Conservation (phyloP, 1,140 invertebrate species). For the Trialeurodes vaporariorum region DNA sequence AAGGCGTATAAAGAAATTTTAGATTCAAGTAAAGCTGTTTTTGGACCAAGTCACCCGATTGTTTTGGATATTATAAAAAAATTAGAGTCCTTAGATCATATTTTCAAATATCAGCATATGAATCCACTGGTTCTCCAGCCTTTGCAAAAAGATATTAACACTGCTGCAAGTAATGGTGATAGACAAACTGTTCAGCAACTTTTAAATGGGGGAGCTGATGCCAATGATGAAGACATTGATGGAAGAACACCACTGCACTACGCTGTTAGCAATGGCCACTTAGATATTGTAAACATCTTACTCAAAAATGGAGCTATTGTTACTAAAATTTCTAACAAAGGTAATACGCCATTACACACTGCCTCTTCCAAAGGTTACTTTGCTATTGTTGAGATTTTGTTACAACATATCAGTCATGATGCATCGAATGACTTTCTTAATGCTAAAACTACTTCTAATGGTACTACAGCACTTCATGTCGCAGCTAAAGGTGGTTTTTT, state of each 20-base stretch:
- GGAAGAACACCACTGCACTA: constrained; percentile 6
- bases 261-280: constrained; percentile 39
- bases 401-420: constrained; percentile 3
- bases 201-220: constrained; percentile 16
- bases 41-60: neutral
- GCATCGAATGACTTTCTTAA: neutral
- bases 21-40: neutral
- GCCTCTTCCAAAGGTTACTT: constrained; percentile 9
- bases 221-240: neutral
- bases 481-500: constrained; percentile 19
- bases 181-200: constrained; percentile 17
- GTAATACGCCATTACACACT: constrained; percentile 16
- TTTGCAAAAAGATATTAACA: constrained; percentile 14
- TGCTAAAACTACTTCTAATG: neutral
- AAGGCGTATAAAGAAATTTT: neutral
- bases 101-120: neutral
- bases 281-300: constrained; percentile 40
- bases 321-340: neutral
- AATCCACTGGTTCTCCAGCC: neutral
- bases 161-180: constrained; percentile 20
- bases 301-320: neutral
- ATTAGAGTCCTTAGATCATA: neutral
- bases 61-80: neutral
- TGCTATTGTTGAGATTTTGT: constrained; percentile 15
- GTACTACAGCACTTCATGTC: constrained; percentile 10